These are phyloP conservation scores for Sympetrum striolatum DNA, from an alignment of 2,888 invertebrate genomes.

Conservation along the genomic window DNA sequence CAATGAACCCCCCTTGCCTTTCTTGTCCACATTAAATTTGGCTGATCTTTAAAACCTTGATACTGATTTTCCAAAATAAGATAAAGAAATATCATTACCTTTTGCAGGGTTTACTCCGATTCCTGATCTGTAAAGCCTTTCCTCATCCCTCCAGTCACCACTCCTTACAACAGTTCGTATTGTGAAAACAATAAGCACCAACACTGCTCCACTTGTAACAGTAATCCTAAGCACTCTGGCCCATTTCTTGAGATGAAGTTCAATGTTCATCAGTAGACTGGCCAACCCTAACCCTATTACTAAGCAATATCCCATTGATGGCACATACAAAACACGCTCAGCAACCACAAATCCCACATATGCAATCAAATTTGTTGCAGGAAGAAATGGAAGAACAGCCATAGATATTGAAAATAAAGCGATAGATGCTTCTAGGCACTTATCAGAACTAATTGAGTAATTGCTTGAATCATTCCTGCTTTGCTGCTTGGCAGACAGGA, in stretches of 20 bases:
- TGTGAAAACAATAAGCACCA: slow-evolving; percentile 72
- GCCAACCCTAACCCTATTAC: slow-evolving; percentile 79
- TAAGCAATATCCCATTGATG: slow-evolving; percentile 94
- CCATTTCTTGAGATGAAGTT: slow-evolving; percentile 55
- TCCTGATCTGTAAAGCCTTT: slow-evolving; percentile 90
- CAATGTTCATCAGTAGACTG: slow-evolving; percentile 55
- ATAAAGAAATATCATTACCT: slow-evolving; percentile 67
- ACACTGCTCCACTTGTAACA: slow-evolving; percentile 60
- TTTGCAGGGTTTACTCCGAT: slow-evolving; percentile 95
- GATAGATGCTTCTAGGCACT: neutral
- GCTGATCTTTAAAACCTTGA: no score
- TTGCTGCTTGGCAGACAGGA: neutral
- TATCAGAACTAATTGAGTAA: neutral
- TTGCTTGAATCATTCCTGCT: neutral
- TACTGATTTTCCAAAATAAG: no score
- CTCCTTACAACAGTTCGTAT: slow-evolving; percentile 83
- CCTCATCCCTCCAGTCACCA: slow-evolving; percentile 91
- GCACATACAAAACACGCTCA: slow-evolving; percentile 93
- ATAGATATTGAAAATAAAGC: slow-evolving; percentile 68
- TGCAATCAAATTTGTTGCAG: slow-evolving; percentile 94
- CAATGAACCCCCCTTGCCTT: no score
- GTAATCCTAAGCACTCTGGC: slow-evolving; percentile 53
- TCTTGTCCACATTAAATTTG: no score
- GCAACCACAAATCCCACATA: slow-evolving; percentile 99
- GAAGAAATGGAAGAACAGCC: slow-evolving; percentile 90